phyloP scores from a whole-genome alignment of 2,113 vertebrate genomes.

The Ochotona princeps region DNA sequence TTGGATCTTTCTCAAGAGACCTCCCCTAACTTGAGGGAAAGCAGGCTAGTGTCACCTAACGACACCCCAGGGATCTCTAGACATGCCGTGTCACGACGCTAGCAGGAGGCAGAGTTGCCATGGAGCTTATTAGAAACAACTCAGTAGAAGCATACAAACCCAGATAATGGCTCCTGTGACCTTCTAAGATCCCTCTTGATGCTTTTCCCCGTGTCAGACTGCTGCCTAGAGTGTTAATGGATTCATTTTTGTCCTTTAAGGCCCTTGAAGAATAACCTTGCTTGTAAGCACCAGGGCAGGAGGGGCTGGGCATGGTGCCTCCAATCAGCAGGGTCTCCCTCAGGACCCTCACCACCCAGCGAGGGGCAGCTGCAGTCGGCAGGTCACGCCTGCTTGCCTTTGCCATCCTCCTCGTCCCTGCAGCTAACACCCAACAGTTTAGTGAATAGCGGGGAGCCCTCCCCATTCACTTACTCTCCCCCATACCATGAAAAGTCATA shows the following conservation, averaged over 20 bases:
- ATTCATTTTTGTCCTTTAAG: constrained; percentile 55
- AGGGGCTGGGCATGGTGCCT: not conserved
- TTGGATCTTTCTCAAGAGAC: not conserved
- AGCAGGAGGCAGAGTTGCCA: not conserved
- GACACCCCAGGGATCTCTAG: not conserved
- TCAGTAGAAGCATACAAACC: constrained; percentile 35
- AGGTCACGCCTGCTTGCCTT: not conserved
- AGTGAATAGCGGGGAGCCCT: not conserved
- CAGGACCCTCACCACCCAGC: not conserved
- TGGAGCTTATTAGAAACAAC: constrained; percentile 51
- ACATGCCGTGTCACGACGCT: not conserved
- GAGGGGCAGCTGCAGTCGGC: not conserved
- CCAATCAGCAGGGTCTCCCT: not conserved
- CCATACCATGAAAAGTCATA: not conserved
- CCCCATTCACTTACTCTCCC: not conserved
- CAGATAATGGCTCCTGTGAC: not conserved
- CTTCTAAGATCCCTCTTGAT: constrained; percentile 18
- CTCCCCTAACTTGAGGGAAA: not conserved
- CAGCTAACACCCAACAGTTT: constrained; percentile 22
- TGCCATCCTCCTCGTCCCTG: not conserved
- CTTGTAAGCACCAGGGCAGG: not conserved
- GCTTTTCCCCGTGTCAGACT: constrained; percentile 14
- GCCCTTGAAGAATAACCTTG: not conserved
- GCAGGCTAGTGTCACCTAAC: not conserved
- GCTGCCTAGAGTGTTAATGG: constrained; percentile 40